Evolutionary conservation across 2,113 vertebrate species (phyloP), one percentile per base, ranked within the genome.

Genomic region (Brachypodius melanocephalos): DNA sequence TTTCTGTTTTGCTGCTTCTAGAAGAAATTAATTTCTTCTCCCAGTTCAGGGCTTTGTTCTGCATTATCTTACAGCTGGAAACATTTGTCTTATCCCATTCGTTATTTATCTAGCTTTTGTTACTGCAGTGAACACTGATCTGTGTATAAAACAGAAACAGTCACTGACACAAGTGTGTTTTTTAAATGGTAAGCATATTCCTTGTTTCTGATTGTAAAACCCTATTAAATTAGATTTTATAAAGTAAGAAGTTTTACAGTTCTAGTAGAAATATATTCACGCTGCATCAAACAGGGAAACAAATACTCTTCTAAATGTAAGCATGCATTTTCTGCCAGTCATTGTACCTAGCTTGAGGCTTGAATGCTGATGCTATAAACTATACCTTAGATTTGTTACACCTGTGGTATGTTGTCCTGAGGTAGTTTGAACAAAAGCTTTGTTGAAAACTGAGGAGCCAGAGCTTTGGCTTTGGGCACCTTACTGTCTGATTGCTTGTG

Each of bases 21-120:
- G 66, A 65, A 78, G 12, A 91, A 87, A 85, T 55, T 43, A 85
- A 75, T 93, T 62, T 72, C 34, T 74, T 91, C 12, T 82, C 15
- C 8, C 17, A 57, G 42, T 69, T 73, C 65, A 74, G 31, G 45
- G 36, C 29, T 87, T 95, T 93, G 69, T 93, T 66, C 75, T 88
- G 40, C 61, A 68, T 91, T 89, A 91, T 93, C 77, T 87, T 91
- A 72, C 12, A 82, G 52, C 28, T 93, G 48, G 36, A 95, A 94
- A 71, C 61, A 78, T 75, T 94, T 91, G 24, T 93, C 73, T 89
- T 68, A 31, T 24, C 19, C 54, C 32, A 18, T 78, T 71, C 3
- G 0, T 72, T 78, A 52, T 88, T 94, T 93, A 75, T 75, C 31
- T 48, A 12, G 29, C 29, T 72, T 95, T 93, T 79, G 46, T 67